phyloP scores from a whole-genome alignment of 1,140 invertebrate genomes.

The Coenobita brevimanus region DNA sequence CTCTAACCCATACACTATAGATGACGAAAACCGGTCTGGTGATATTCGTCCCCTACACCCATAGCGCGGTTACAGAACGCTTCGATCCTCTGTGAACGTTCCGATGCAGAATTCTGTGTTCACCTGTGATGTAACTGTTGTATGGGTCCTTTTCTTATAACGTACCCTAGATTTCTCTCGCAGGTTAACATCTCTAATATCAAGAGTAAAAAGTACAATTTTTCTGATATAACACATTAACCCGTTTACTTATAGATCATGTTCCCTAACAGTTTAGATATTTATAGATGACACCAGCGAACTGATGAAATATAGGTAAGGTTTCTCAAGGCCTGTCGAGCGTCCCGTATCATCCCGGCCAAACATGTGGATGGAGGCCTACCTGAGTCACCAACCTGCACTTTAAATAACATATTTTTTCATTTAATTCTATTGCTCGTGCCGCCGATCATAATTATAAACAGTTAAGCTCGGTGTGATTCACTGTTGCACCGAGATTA shows the following conservation, averaged over 20 bases:
- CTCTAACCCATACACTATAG: too few relatives aligned
- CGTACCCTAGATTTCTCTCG: constrained; percentile 14
- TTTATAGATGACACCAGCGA: constrained; percentile 16
- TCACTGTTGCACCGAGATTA: too few relatives aligned
- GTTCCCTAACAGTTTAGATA: not conserved
- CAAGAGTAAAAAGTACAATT: too few relatives aligned
- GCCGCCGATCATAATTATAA: too few relatives aligned
- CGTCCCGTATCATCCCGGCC: too few relatives aligned
- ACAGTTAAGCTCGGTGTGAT: too few relatives aligned
- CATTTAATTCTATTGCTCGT: too few relatives aligned
- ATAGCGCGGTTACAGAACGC: not conserved
- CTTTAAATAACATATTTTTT: too few relatives aligned
- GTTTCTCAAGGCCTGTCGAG: not conserved
- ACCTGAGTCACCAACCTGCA: not conserved
- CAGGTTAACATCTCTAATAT: not conserved
- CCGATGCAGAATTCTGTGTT: not conserved
- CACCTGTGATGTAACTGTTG: constrained; percentile 5
- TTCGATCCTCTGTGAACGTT: not conserved
- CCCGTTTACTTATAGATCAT: not conserved
- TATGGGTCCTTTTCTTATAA: not conserved
- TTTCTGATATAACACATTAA: not conserved
- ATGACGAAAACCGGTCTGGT: not conserved
- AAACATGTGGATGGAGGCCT: constrained; percentile 30
- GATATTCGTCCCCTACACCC: not conserved
- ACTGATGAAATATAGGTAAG: not conserved